Percentiles rank a stretch among this genome's conserved stretches.
These are phyloP conservation scores for Lepilemur ruficaudatus DNA, from an alignment of 2,797 vertebrate species.

Conservation along the genomic window DNA sequence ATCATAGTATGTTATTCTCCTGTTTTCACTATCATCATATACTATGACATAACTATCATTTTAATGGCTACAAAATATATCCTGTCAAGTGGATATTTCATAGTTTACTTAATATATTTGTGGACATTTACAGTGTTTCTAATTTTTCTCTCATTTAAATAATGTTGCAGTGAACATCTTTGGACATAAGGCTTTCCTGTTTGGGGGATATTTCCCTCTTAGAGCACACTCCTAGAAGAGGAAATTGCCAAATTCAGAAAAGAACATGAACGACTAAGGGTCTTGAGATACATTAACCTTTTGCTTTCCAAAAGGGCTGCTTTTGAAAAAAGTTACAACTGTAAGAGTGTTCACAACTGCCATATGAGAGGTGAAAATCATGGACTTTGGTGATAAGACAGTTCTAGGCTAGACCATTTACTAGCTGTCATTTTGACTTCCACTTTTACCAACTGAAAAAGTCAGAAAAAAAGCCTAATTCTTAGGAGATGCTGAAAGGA, in stretches of 20 bases:
- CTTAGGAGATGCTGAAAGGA: background rate
- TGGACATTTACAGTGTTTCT: background rate
- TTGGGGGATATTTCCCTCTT: background rate
- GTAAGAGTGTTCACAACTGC: too few species aligned
- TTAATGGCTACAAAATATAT: background rate
- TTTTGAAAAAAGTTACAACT: background rate
- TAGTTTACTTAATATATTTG: slow-evolving; percentile 20
- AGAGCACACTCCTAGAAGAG: background rate
- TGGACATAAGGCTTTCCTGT: background rate
- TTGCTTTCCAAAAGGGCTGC: background rate
- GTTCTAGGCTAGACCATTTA: background rate
- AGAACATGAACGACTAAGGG: background rate
- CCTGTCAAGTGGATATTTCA: background rate
- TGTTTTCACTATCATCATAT: slow-evolving; percentile 24
- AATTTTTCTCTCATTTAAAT: slow-evolving; percentile 21
- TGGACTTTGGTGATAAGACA: background rate
- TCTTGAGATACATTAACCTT: background rate
- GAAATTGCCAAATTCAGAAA: background rate
- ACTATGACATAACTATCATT: slow-evolving; percentile 5
- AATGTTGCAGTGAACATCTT: background rate
- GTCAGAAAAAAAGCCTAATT: background rate
- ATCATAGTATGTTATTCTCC: background rate
- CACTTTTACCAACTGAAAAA: background rate
- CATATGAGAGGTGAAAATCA: background rate
- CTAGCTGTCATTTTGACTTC: background rate